These are phyloP conservation scores for Drosophila burlai DNA, from an alignment of 1,140 invertebrate species.

Conservation along the genomic window DNA sequence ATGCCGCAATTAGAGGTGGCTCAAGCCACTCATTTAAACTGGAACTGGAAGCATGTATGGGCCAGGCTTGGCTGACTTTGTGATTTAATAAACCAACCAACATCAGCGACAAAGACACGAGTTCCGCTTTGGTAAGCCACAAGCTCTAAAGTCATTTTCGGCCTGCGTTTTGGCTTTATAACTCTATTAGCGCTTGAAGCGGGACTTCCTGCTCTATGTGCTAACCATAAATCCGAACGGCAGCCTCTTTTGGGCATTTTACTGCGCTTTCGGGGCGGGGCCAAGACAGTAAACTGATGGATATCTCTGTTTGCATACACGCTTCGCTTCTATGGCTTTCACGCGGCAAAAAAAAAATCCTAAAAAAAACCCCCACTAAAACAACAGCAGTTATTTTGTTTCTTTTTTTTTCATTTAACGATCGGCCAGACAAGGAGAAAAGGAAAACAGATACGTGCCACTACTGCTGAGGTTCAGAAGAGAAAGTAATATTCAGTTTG, in stretches of 20 bases:
- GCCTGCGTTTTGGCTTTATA: constrained; percentile 26
- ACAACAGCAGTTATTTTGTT: constrained; percentile 14
- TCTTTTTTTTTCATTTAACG: constrained; percentile 10
- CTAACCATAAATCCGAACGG: constrained; percentile 18
- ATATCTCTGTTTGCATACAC: constrained; percentile 30
- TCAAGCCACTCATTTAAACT: background rate
- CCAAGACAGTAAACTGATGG: constrained; percentile 26
- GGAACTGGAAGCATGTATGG: constrained; percentile 6
- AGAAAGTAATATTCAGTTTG: constrained; percentile 39
- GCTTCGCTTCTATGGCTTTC: constrained; percentile 54
- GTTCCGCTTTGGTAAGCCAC: constrained; percentile 52
- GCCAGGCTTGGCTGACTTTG: constrained; percentile 33
- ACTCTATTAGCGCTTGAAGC: constrained; percentile 35
- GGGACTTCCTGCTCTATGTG: constrained; percentile 44
- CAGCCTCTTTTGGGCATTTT: constrained; percentile 36
- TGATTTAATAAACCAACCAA: constrained; percentile 29
- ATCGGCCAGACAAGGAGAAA: constrained; percentile 21
- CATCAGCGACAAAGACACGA: constrained; percentile 3
- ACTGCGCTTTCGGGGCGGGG: constrained; percentile 24
- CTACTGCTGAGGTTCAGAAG: background rate
- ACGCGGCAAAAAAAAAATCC: constrained; percentile 29
- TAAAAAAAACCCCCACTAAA: constrained; percentile 31
- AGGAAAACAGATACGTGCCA: constrained; percentile 27
- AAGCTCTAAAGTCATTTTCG: constrained; percentile 14
- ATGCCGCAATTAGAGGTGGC: constrained; percentile 16